Evolutionary conservation across 1,140 invertebrate species (phyloP).

Genomic region (Hormaphis cornu): DNA sequence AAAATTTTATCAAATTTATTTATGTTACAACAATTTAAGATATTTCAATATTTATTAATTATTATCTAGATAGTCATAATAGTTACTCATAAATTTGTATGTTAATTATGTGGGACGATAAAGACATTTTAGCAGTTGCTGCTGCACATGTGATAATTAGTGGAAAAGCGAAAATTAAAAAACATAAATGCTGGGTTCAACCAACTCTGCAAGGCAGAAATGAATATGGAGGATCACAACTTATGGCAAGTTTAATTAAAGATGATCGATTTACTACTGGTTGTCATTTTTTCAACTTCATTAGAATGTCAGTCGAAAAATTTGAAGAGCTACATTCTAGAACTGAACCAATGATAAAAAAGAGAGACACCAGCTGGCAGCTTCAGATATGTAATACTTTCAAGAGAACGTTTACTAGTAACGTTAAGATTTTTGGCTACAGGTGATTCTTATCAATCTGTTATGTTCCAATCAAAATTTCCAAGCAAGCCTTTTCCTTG

Average conservation of each 20-base stretch:
- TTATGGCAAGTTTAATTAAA: background rate
- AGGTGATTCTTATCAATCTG: too few relatives aligned
- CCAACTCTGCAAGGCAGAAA: too few relatives aligned
- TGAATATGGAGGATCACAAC: background rate
- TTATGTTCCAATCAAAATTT: too few relatives aligned
- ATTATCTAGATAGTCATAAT: background rate
- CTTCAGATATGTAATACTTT: background rate
- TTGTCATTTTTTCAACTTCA: background rate
- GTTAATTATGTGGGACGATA: background rate
- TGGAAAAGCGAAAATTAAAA: background rate
- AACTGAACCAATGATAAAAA: background rate
- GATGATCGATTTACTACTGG: background rate
- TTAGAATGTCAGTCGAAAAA: background rate
- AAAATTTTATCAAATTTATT: background rate
- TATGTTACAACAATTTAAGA: background rate
- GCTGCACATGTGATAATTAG: background rate
- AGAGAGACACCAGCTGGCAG: too few relatives aligned
- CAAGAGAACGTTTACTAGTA: too few relatives aligned
- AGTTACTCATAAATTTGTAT: background rate
- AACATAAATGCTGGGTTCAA: background rate
- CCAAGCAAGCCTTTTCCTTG: too few relatives aligned
- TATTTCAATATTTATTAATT: background rate
- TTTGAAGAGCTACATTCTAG: background rate
- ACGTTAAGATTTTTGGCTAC: too few relatives aligned
- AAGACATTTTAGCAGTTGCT: background rate